Percentiles rank a stretch among this genome's conserved stretches.
Evolutionary conservation across 2,113 vertebrate genomes (phyloP).

Genomic region (Sebastes schlegelii): DNA sequence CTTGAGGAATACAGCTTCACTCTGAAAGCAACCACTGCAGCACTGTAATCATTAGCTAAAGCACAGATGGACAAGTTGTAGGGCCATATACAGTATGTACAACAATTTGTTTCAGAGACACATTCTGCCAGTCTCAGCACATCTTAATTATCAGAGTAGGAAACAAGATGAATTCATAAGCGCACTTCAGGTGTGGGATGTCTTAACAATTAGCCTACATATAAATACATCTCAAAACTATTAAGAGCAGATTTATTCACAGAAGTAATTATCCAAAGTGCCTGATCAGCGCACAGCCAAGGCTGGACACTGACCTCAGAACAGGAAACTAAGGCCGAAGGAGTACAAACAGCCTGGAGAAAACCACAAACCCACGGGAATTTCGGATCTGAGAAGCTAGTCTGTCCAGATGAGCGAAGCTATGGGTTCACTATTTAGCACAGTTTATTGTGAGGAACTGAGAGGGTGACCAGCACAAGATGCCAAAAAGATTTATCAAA

Average conservation of each 20-base stretch:
- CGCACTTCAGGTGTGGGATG: slow-evolving; percentile 31
- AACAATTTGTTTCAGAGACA: slow-evolving; percentile 17
- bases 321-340: slow-evolving; percentile 62
- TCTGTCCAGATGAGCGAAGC: slow-evolving; percentile 43
- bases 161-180: slow-evolving; percentile 43
- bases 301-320: slow-evolving; percentile 73
- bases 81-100: neutral
- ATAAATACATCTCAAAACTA: slow-evolving; percentile 43
- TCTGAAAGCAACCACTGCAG: neutral
- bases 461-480: neutral
- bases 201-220: slow-evolving; percentile 33
- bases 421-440: slow-evolving; percentile 30
- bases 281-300: slow-evolving; percentile 46
- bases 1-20: slow-evolving; percentile 9
- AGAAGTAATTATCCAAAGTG: slow-evolving; percentile 67
- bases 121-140: neutral
- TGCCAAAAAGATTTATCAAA: slow-evolving; percentile 6
- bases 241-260: slow-evolving; percentile 67
- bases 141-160: slow-evolving; percentile 16
- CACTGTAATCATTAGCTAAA: slow-evolving; percentile 24
- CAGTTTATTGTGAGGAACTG: neutral
- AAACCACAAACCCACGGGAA: slow-evolving; percentile 60
- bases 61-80: slow-evolving; percentile 5
- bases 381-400: slow-evolving; percentile 38
- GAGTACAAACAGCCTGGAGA: slow-evolving; percentile 64